Conservation (phyloP, 2,797 vertebrate genomes). For the Leuciscus waleckii region DNA sequence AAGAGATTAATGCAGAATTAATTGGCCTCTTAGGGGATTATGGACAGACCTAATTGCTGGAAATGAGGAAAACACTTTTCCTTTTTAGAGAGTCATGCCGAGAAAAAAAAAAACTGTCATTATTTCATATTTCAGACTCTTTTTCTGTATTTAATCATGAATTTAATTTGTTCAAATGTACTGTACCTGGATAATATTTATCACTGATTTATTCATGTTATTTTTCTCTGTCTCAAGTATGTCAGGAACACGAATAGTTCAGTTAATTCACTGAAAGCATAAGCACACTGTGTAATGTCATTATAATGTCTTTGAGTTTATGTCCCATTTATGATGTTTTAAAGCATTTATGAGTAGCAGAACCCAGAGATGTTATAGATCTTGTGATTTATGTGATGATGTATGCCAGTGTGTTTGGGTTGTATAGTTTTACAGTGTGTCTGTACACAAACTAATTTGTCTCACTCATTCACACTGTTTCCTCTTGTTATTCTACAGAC, state of each 20-base stretch:
- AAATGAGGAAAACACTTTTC: conserved; percentile 42
- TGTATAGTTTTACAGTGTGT: not conserved
- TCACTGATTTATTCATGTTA: not conserved
- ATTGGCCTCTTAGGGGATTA: conserved; percentile 47
- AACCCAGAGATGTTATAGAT: not conserved
- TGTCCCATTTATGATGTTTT: not conserved
- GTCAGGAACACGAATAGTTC: not conserved
- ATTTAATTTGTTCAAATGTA: not conserved
- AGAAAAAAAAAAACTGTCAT: not conserved
- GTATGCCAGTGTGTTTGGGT: not conserved
- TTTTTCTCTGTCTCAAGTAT: not conserved
- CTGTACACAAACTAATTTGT: conserved; percentile 3
- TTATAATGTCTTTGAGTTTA: not conserved
- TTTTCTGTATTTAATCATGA: not conserved
- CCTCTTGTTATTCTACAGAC: not conserved
- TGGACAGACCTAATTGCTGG: conserved; percentile 43
- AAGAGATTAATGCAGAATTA: conserved; percentile 44
- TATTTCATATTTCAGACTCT: conserved; percentile 10
- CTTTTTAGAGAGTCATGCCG: conserved; percentile 22
- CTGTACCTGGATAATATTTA: not conserved
- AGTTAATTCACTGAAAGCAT: not conserved
- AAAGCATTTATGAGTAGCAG: not conserved
- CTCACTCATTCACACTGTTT: not conserved
- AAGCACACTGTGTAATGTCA: not conserved
- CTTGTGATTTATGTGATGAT: not conserved